Conservation (phyloP, 64 coral and sea anemone genomes). For the Pocillopora verrucosa region DNA sequence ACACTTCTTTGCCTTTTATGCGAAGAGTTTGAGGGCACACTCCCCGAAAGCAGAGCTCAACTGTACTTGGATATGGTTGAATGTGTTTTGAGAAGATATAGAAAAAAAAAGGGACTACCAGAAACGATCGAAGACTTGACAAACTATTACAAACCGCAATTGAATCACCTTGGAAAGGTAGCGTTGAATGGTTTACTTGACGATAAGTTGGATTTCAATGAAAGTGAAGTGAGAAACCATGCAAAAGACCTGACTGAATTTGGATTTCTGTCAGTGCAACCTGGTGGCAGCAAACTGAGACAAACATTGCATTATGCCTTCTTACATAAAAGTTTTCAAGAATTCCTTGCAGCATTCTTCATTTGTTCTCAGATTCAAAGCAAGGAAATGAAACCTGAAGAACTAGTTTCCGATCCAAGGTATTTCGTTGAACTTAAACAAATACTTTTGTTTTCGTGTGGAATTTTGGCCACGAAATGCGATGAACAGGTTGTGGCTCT, state of each 20-base stretch:
- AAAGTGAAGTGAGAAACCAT: background rate
- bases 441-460: constrained; percentile 3
- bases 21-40: no score
- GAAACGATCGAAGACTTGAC: no score
- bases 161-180: background rate
- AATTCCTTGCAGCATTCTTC: constrained; percentile 11
- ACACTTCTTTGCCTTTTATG: no score
- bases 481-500: background rate
- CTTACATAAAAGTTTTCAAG: constrained; percentile 28
- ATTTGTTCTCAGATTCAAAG: background rate
- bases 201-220: background rate
- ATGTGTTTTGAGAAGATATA: no score
- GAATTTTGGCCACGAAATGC: background rate
- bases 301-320: background rate
- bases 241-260: background rate
- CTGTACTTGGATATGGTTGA: no score
- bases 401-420: background rate
- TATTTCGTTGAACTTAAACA: background rate
- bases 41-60: no score
- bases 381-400: no score
- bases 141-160: background rate
- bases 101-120: no score
- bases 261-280: constrained; percentile 5
- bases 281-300: background rate
- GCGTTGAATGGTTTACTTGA: background rate